Base-by-base conservation (phyloP, 2,888 invertebrate species). In the Macaria liturata region DNA sequence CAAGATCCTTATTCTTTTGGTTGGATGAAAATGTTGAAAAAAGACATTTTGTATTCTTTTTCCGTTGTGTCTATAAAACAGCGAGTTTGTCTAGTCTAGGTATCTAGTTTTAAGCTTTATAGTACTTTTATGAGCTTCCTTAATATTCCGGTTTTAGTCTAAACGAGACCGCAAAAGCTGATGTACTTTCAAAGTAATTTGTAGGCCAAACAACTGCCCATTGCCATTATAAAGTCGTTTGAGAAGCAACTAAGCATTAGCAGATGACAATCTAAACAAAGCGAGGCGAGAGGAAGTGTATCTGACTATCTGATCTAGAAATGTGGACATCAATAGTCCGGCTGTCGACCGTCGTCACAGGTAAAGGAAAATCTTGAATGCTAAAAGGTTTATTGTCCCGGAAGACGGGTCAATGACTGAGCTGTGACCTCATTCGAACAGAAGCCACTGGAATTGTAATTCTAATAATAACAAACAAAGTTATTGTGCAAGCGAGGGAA, bases 301-400 rank as follows among this genome's bases (percentile, higher is more conserved):
- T 20, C 20, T 20, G 20, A 20, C 20, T 20, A 20, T 20, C 20
- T 20, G 20, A 20, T 20, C 20, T 20, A 20, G 2, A 62, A 63
- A 62, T 49, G 55, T 64, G 61, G 63, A 56, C 62, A 62, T 34
- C 37, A 39, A 45, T 59, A 45, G 39, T 43, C 51, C 49, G 44
- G 30, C n/a, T 4, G n/a, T 49, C 55, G 44, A 37, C n/a, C 4
- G n/a, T 49, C 55, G 53, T 64, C 62, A 65, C 61, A 64, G 59
- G 62, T 64, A 56, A 49, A 62, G 60, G 64, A 58, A 64, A 61
- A 64, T 63, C 55, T 60, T 59, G 62, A 59, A 61, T 57, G 20
- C 55, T 52, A 50, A 58, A 59, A 62, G 61, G 64, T 63, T 66
- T 64, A 67, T 61, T 61, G 63, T 62, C 37, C 67, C 64, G 64